Percentiles rank a stretch among this genome's conserved stretches.
These are phyloP conservation scores for Macrotrachela quadricornifera DNA, from an alignment of 1,140 invertebrate species.

Conservation along the genomic window DNA sequence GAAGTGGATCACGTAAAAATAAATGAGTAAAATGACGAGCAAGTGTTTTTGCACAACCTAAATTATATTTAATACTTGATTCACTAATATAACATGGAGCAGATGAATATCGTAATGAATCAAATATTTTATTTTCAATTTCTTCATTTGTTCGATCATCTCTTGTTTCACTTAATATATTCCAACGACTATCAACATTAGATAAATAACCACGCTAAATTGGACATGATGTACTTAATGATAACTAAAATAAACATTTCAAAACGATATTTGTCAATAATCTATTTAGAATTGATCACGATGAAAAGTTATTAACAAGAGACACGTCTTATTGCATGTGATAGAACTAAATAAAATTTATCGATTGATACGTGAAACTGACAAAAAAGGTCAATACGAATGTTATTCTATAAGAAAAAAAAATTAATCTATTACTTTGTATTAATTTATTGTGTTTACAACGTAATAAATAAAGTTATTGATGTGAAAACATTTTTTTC, in stretches of 20 bases:
- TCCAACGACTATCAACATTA: constrained; percentile 89
- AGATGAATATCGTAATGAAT: constrained; percentile 86
- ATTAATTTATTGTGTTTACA: no score
- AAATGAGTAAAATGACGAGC: constrained; percentile 89
- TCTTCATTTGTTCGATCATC: constrained; percentile 88
- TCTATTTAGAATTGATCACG: no score
- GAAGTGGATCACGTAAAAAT: constrained; percentile 85
- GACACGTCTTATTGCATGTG: no score
- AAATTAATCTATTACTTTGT: no score
- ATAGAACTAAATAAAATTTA: no score
- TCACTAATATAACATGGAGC: constrained; percentile 86
- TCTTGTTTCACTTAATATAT: constrained; percentile 73
- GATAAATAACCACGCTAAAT: constrained; percentile 73
- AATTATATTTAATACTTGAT: constrained; percentile 61
- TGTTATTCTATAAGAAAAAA: no score
- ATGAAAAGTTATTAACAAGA: no score
- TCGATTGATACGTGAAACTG: no score
- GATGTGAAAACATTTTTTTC: no score
- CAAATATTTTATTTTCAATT: constrained; percentile 38
- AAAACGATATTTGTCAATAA: no score
- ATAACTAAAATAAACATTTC: constrained; percentile 57
- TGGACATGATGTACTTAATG: constrained; percentile 82
- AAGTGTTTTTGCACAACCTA: constrained; percentile 33
- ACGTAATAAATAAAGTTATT: no score
- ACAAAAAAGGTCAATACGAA: no score